A percentile compares a stretch with the other conserved stretches of the same genome.
Conservation (phyloP, 2,113 vertebrate species). For the Silurus asotus region DNA sequence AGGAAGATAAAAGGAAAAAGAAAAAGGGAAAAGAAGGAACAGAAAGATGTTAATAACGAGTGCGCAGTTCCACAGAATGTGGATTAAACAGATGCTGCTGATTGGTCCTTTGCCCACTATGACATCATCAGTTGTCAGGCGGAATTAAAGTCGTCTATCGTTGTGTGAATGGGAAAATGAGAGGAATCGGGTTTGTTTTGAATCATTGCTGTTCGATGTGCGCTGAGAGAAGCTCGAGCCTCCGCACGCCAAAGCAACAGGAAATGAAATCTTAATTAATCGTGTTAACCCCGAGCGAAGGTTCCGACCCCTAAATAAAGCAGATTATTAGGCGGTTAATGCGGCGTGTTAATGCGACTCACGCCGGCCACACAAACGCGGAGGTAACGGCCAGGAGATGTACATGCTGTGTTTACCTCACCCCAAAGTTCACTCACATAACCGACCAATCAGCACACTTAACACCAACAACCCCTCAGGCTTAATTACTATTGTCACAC, state of each 20-base stretch:
- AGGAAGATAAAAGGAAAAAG: no score
- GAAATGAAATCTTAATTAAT: conserved; percentile 14
- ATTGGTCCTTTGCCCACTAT: background rate
- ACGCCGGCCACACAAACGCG: background rate
- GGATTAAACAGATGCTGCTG: background rate
- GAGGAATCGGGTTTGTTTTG: background rate
- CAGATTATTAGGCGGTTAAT: background rate
- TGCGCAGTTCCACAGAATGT: background rate
- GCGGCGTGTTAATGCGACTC: background rate
- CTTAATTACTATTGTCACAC: conserved; percentile 40
- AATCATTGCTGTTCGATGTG: background rate
- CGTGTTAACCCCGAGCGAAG: conserved; percentile 3
- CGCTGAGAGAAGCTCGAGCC: no score
- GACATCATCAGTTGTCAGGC: background rate
- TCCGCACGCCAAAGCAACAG: background rate
- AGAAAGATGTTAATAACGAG: no score
- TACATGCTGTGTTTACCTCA: conserved; percentile 31
- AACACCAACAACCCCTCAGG: background rate
- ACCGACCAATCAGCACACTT: conserved; percentile 33
- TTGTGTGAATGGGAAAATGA: background rate
- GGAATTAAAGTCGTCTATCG: background rate
- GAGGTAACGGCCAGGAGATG: conserved; percentile 30
- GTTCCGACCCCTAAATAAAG: background rate
- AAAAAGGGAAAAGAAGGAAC: no score
- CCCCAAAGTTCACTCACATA: conserved; percentile 28